These are phyloP conservation scores for Lithophane ornitopus DNA, from an alignment of 2,888 invertebrate species.

Conservation along the genomic window DNA sequence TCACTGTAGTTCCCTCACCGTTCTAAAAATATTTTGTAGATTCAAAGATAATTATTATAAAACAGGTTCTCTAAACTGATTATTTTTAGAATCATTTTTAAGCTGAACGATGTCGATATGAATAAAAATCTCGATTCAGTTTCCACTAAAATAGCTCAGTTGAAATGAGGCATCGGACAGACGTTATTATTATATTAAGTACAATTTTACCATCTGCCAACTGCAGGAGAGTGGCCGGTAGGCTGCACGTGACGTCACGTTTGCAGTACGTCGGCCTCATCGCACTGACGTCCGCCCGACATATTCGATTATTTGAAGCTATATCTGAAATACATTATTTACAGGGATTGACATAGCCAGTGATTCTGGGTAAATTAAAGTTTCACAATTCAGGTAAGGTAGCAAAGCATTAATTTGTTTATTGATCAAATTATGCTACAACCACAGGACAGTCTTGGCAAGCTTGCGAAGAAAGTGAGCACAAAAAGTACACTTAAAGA, in stretches of 20 bases:
- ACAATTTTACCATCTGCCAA: slow-evolving; percentile 69
- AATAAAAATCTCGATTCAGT: slow-evolving; percentile 30
- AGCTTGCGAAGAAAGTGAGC: neutral
- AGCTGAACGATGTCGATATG: neutral
- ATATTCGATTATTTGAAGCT: slow-evolving; percentile 60
- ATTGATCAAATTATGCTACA: neutral
- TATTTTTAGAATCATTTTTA: slow-evolving; percentile 16
- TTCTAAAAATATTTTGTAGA: slow-evolving; percentile 39
- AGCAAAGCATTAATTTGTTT: neutral
- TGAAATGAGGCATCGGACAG: slow-evolving; percentile 50
- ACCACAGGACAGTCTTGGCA: neutral
- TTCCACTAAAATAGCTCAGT: slow-evolving; percentile 37
- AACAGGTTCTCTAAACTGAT: slow-evolving; percentile 45
- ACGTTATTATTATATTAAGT: slow-evolving; percentile 65
- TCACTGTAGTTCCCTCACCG: slow-evolving; percentile 33
- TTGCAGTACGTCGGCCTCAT: slow-evolving; percentile 58
- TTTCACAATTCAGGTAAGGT: neutral
- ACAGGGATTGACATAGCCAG: slow-evolving; percentile 9
- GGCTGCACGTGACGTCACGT: slow-evolving; percentile 68
- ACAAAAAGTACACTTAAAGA: neutral
- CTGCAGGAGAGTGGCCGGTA: slow-evolving; percentile 60
- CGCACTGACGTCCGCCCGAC: slow-evolving; percentile 60
- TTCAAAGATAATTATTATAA: slow-evolving; percentile 39
- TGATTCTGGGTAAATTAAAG: neutral
- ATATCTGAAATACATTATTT: slow-evolving; percentile 43